phyloP scores from a whole-genome alignment of 2,113 vertebrate species.

The Daboia siamensis region DNA sequence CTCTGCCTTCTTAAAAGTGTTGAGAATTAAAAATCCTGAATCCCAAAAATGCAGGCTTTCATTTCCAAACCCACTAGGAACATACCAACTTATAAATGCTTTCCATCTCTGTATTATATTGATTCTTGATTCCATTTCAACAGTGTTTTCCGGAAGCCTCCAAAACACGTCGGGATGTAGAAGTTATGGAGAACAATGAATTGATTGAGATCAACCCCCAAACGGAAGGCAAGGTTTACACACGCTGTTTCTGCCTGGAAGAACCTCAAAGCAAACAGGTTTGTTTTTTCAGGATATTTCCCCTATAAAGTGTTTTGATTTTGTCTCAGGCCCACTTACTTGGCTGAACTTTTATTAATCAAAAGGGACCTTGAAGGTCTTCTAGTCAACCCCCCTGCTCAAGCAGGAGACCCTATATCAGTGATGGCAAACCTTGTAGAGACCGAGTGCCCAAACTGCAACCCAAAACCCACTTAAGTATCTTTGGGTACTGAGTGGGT shows the following conservation, averaged over 20 bases:
- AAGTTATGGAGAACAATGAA: slow-evolving; percentile 73
- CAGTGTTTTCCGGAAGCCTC: slow-evolving; percentile 84
- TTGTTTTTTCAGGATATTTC: not conserved
- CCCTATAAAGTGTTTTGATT: not conserved
- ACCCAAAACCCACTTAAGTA: no score
- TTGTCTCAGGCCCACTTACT: not conserved
- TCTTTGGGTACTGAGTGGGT: no score
- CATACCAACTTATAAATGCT: not conserved
- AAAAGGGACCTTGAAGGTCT: no score
- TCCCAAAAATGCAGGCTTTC: not conserved
- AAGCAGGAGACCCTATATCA: no score
- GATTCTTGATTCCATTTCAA: not conserved
- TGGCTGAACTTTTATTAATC: not conserved
- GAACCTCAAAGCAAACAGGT: slow-evolving; percentile 65
- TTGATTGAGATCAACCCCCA: slow-evolving; percentile 77
- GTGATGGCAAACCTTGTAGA: no score
- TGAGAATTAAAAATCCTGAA: not conserved
- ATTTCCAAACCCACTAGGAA: not conserved
- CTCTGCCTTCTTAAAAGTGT: not conserved
- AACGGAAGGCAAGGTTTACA: slow-evolving; percentile 76
- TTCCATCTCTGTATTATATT: not conserved
- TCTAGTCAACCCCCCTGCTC: no score
- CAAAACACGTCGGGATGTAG: slow-evolving; percentile 88
- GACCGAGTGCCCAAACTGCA: no score
- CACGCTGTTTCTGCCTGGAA: slow-evolving; percentile 77